Percentiles rank a stretch among this genome's conserved stretches.
Evolutionary conservation across 1,140 invertebrate genomes (phyloP).

Genomic region (Penaeus chinensis): DNA sequence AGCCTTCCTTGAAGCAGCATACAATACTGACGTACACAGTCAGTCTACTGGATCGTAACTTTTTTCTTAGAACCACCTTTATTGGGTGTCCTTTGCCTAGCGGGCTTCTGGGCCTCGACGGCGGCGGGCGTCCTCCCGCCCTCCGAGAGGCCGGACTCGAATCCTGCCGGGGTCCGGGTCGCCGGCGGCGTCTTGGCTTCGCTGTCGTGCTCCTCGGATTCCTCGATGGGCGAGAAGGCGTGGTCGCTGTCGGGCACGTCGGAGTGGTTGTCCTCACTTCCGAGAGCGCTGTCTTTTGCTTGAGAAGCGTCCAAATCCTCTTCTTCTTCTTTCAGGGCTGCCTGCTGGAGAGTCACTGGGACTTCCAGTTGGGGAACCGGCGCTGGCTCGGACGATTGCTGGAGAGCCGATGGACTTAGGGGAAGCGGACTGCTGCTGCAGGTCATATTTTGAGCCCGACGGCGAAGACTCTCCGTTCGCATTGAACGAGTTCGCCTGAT

Average conservation of each 20-base stretch:
- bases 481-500: conserved; percentile 47
- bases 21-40: no score
- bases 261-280: conserved; percentile 41
- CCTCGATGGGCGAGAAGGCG: conserved; percentile 34
- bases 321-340: conserved; percentile 51
- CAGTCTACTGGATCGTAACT: no score
- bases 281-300: conserved; percentile 51
- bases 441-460: conserved; percentile 40
- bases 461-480: conserved; percentile 51
- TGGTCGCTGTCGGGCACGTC: conserved; percentile 22
- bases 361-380: conserved; percentile 46
- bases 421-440: conserved; percentile 16
- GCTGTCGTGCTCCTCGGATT: conserved; percentile 20
- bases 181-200: neutral
- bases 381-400: conserved; percentile 56
- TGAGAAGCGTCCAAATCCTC: conserved; percentile 57
- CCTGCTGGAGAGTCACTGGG: conserved; percentile 43
- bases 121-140: neutral
- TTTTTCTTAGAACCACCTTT: no score
- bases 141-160: neutral
- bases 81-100: no score
- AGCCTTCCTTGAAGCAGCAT: no score
- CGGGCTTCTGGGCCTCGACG: neutral
- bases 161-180: neutral
- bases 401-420: conserved; percentile 50